Evolutionary conservation across 2,888 invertebrate species (phyloP).

Genomic region (Pterostichus madidus): DNA sequence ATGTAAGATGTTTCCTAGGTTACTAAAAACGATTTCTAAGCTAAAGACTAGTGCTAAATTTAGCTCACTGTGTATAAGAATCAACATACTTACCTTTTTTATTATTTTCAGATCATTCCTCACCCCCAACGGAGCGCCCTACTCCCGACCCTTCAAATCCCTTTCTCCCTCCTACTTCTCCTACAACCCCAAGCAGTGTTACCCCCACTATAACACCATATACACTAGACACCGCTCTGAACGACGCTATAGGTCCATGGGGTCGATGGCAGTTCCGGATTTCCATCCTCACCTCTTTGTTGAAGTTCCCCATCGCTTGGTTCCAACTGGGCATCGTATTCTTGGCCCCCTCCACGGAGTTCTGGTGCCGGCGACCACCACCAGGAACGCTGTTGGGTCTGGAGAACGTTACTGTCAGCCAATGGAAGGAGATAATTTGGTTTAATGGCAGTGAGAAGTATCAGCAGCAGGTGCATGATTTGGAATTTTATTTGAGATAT

Average conservation of each 20-base stretch:
- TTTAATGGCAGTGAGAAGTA: conserved; percentile 64
- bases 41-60: no score
- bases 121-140: background rate
- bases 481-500: no score
- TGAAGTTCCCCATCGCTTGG: conserved; percentile 81
- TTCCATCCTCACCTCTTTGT: conserved; percentile 79
- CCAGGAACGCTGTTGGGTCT: conserved; percentile 68
- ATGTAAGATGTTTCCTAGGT: no score
- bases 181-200: no score
- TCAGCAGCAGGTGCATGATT: conserved; percentile 11
- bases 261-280: conserved; percentile 81
- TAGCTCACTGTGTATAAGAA: no score
- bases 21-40: no score
- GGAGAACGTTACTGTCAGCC: conserved; percentile 72
- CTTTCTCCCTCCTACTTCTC: no score
- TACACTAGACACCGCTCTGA: conserved; percentile 35
- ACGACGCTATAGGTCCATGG: conserved; percentile 78
- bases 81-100: no score
- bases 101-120: no score
- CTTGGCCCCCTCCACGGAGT: conserved; percentile 79
- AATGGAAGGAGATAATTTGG: conserved; percentile 77
- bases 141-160: background rate
- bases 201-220: background rate
- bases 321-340: conserved; percentile 81
- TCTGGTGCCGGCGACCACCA: conserved; percentile 79